These are phyloP conservation scores for Phrixothrix hirtus DNA, from an alignment of 2,888 invertebrate species.

Conservation along the genomic window DNA sequence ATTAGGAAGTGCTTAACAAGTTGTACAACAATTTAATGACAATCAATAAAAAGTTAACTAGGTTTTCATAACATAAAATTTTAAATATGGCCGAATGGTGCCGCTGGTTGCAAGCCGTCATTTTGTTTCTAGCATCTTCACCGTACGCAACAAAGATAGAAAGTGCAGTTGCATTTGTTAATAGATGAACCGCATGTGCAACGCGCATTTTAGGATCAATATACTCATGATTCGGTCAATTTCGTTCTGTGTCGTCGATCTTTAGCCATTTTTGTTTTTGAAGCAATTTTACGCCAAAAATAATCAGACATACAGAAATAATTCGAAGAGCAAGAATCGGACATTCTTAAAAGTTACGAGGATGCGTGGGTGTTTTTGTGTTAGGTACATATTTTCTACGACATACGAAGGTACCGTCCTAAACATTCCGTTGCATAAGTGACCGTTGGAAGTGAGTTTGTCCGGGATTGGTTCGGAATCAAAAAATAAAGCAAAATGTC, in stretches of 20 bases:
- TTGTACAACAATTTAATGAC: no score
- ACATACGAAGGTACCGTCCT: no score
- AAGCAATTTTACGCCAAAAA: no score
- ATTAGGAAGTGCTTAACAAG: no score
- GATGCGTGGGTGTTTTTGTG: no score
- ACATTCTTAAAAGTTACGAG: conserved; percentile 2
- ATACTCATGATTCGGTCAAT: conserved; percentile 28
- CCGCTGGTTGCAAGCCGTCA: no score
- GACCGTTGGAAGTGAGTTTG: conserved; percentile 21
- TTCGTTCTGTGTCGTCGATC: conserved; percentile 17
- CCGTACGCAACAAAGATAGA: conserved; percentile 24
- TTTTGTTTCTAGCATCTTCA: conserved; percentile 19
- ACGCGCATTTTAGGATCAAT: conserved; percentile 32
- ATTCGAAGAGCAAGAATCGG: conserved; percentile 4
- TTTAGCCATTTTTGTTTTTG: neutral
- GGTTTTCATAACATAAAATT: no score
- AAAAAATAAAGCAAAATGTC: conserved; percentile 26
- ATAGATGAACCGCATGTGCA: conserved; percentile 31
- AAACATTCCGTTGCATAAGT: conserved; percentile 21
- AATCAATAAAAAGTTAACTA: no score
- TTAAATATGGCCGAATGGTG: no score
- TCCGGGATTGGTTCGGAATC: conserved; percentile 21
- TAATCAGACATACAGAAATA: conserved; percentile 5
- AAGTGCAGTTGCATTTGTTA: conserved; percentile 32
- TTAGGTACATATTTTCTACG: no score